Conservation (phyloP, 1,140 invertebrate genomes). For the Micrasema minimum region DNA sequence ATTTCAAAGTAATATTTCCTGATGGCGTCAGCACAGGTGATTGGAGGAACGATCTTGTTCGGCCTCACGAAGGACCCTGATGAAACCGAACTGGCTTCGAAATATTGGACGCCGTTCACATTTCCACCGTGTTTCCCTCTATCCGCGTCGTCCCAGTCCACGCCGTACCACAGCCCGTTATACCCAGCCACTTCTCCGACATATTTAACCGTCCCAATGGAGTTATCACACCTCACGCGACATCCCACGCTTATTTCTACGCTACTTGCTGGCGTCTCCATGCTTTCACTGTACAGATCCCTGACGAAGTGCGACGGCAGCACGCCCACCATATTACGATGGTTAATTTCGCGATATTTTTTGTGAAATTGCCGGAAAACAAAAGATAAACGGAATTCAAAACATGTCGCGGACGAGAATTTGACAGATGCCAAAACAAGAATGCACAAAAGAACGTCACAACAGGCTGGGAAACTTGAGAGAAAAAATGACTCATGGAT, state of each 20-base stretch:
- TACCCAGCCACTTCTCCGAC: slow-evolving; percentile 68
- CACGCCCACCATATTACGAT: slow-evolving; percentile 65
- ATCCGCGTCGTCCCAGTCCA: slow-evolving; percentile 91
- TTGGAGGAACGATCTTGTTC: slow-evolving; percentile 79
- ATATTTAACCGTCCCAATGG: slow-evolving; percentile 55
- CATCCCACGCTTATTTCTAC: slow-evolving; percentile 59
- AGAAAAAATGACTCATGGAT: slow-evolving; percentile 5
- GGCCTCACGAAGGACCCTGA: slow-evolving; percentile 89
- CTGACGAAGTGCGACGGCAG: slow-evolving; percentile 65
- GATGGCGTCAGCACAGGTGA: slow-evolving; percentile 78
- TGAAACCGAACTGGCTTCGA: slow-evolving; percentile 75
- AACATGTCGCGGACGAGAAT: slow-evolving; percentile 28
- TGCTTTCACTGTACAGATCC: slow-evolving; percentile 65
- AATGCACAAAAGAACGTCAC: slow-evolving; percentile 14
- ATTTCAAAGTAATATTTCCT: slow-evolving; percentile 76
- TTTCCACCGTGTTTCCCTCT: slow-evolving; percentile 92
- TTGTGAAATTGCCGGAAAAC: slow-evolving; percentile 13
- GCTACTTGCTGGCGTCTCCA: slow-evolving; percentile 54
- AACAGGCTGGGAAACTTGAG: slow-evolving; percentile 18
- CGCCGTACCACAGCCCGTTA: slow-evolving; percentile 81
- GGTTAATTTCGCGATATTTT: no score
- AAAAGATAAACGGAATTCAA: slow-evolving; percentile 30
- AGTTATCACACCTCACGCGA: slow-evolving; percentile 60
- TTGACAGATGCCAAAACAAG: slow-evolving; percentile 39
- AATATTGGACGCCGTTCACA: slow-evolving; percentile 84